Conservation (phyloP, 2,888 invertebrate genomes). For the Lasioglossum lativentre region DNA sequence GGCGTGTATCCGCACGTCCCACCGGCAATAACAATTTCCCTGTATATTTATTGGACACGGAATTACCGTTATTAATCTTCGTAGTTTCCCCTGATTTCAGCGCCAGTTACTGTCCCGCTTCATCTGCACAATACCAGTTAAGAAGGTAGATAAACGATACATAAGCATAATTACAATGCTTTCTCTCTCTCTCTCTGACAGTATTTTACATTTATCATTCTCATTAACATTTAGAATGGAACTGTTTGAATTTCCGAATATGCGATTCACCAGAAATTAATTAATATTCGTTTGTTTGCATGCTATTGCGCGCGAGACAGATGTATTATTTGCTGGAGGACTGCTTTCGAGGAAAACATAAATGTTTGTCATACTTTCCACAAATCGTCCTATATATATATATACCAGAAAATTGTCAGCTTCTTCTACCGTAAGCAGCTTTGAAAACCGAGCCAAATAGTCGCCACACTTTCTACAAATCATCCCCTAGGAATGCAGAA, state of each 20-base stretch:
- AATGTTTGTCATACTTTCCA: not conserved
- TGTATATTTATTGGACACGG: conserved; percentile 2
- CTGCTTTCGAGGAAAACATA: not conserved
- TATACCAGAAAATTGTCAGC: not conserved
- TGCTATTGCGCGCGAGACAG: not conserved
- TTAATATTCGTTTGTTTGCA: not conserved
- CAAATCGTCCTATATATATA: not conserved
- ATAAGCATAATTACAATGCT: not conserved
- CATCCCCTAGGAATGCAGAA: not conserved
- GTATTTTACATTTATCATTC: not conserved
- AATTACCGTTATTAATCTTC: not conserved
- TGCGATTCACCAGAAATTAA: not conserved
- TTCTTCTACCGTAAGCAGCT: not conserved
- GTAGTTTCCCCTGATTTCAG: not conserved
- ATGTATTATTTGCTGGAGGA: not conserved
- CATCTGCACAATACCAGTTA: not conserved
- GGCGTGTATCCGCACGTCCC: not conserved
- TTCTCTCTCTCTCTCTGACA: not conserved
- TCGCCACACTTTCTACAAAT: not conserved
- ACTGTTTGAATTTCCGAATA: not conserved
- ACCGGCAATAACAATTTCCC: not conserved
- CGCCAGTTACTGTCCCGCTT: not conserved
- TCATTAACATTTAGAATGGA: not conserved
- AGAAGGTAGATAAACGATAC: not conserved
- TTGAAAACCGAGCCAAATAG: not conserved